Percentiles rank a stretch among this genome's conserved stretches.
These are phyloP conservation scores for Anthopleura xanthogrammica DNA, from an alignment of 92 coral and sea anemone genomes.

Conservation along the genomic window DNA sequence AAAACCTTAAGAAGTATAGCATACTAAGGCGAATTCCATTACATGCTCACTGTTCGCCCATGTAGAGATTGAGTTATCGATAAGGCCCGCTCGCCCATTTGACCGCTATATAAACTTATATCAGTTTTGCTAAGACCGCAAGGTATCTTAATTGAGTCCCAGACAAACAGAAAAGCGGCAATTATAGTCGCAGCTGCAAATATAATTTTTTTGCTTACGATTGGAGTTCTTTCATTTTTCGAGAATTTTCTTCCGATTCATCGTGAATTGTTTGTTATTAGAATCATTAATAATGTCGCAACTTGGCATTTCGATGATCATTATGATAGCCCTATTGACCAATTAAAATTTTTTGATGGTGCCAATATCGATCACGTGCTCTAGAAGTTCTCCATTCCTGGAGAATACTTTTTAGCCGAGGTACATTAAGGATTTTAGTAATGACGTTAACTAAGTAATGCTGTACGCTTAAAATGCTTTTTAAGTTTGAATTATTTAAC, in stretches of 20 bases:
- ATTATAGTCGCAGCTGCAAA: neutral
- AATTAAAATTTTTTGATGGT: too few relatives aligned
- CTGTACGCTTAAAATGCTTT: neutral
- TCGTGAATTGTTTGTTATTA: neutral
- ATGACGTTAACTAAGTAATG: constrained; percentile 2
- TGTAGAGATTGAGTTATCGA: neutral
- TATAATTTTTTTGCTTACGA: neutral
- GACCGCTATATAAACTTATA: neutral
- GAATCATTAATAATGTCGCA: neutral
- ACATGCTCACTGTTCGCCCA: neutral
- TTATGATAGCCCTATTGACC: neutral
- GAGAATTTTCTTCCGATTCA: neutral
- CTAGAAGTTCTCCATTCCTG: neutral
- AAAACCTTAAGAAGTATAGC: neutral
- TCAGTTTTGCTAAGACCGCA: neutral
- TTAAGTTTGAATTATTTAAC: neutral
- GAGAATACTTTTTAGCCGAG: neutral
- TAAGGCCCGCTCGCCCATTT: neutral
- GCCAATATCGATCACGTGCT: neutral
- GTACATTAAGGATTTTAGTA: neutral
- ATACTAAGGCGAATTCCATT: neutral
- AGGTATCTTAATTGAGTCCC: neutral
- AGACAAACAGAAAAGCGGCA: neutral
- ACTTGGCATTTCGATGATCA: neutral
- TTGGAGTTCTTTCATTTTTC: neutral